Evolutionary conservation across 1,140 invertebrate species (phyloP), one percentile per base, ranked within the genome.

Genomic region (Papilio glaucus): DNA sequence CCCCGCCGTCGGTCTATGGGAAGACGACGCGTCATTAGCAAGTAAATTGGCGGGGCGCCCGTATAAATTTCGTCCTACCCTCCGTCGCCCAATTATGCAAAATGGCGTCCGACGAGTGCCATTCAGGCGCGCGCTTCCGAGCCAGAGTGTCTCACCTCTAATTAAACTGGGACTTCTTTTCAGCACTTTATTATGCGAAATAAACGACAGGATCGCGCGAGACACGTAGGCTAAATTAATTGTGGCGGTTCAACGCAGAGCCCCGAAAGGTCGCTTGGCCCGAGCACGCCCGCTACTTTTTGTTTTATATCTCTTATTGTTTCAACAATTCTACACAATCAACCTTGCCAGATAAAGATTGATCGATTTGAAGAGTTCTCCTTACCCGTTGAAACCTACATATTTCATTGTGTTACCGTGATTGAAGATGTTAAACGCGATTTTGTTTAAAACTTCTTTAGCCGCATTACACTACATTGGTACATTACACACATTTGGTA

Each of bases 11-110:
- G 73, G 77, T 79, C 84, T 81, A 82, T 80, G 79, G 84, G 79
- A 89, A 89, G 88, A 88, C 80, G 81, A 83, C 81, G 87, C 88
- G 85, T 92, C 90, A 92, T 92, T 92, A 92, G 90, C 90, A 88
- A 87, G 85, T 87, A 91, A 92, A 92, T 92, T 91, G 90, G 87
- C 88, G 88, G 78, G 78, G 80, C 80, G 82, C 78, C 82, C 84
- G 86, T 89, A 92, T 90, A 92, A 90, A 91, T 91, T 91, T 87
- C 85, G 87, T 84, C 75, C 87, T 85, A 85, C 88, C 86, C 87
- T 88, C 87, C 80, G 81, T 77, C 85, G 88, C 90, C 87, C 90
- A 92, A 90, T 92, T 92, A 92, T 92, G 90, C 88, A 92, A 90
- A 92, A 90, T 92, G 90, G 87, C 90, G 85, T 80, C 89, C 87